Percentiles rank a stretch among this genome's conserved stretches.
These are phyloP conservation scores for Danionella cerebrum DNA, from an alignment of 2,113 vertebrate species.

Conservation along the genomic window DNA sequence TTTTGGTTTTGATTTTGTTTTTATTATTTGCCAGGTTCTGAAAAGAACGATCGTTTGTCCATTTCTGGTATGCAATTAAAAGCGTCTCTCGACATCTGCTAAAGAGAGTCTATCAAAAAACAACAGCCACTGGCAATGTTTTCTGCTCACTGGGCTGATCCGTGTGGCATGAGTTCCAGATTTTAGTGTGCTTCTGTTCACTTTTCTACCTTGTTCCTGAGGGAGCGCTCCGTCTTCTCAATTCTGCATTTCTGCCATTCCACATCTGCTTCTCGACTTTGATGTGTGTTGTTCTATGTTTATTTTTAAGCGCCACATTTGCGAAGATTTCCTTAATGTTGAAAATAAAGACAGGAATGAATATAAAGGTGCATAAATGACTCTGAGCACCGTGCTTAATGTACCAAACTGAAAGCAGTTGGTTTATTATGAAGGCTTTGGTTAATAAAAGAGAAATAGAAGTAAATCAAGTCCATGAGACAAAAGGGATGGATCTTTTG, in stretches of 20 bases:
- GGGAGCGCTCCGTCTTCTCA: constrained; percentile 31
- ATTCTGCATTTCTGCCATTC: constrained; percentile 34
- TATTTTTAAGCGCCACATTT: neutral
- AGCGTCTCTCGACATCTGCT: neutral
- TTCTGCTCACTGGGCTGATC: neutral
- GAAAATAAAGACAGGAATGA: neutral
- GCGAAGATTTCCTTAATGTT: neutral
- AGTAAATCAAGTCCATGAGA: neutral
- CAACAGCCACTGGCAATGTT: neutral
- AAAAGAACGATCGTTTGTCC: neutral
- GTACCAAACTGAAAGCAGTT: neutral
- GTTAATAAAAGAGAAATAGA: neutral
- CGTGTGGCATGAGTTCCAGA: neutral
- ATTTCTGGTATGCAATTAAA: neutral
- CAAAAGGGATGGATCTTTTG: neutral
- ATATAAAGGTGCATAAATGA: neutral
- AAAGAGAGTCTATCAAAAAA: neutral
- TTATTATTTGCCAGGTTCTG: neutral
- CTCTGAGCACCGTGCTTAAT: neutral
- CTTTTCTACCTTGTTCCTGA: constrained; percentile 39
- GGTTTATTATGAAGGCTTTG: neutral
- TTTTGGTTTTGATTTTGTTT: neutral
- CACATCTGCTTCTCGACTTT: constrained; percentile 45
- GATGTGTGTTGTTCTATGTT: constrained; percentile 16
- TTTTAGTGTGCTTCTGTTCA: constrained; percentile 38